Conservation (phyloP, 1,140 invertebrate genomes). For the Heliconius congener region DNA sequence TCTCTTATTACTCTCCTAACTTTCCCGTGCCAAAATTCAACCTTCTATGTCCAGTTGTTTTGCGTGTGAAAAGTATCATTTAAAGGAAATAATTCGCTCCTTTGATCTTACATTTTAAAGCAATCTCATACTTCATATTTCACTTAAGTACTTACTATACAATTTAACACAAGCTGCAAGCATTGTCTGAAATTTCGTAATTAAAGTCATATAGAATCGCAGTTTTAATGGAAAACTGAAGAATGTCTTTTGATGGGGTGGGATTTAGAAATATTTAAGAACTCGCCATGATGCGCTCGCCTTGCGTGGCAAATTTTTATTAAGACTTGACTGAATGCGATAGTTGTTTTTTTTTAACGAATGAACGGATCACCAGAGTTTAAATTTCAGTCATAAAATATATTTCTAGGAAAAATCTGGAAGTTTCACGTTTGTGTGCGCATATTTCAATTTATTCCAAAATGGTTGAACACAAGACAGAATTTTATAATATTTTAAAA, state of each 20-base stretch:
- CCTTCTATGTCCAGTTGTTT: too few relatives aligned
- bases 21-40: too few relatives aligned
- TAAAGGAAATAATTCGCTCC: background rate
- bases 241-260: background rate
- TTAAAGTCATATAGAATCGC: background rate
- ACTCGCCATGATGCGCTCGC: background rate
- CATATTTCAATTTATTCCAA: background rate
- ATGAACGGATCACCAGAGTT: too few relatives aligned
- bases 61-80: background rate
- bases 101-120: background rate
- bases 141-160: background rate
- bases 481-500: too few relatives aligned
- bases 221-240: slow-evolving; percentile 8
- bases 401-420: too few relatives aligned
- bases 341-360: background rate
- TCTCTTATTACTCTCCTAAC: too few relatives aligned
- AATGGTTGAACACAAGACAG: background rate
- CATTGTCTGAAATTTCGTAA: background rate
- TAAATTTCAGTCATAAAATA: too few relatives aligned
- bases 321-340: background rate
- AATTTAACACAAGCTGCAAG: background rate
- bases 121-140: background rate
- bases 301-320: background rate
- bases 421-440: background rate
- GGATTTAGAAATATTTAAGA: background rate